Percentiles rank a stretch among this genome's conserved stretches.
Conservation (phyloP, 2,113 vertebrate species). For the human (Homo sapiens) region DNA sequence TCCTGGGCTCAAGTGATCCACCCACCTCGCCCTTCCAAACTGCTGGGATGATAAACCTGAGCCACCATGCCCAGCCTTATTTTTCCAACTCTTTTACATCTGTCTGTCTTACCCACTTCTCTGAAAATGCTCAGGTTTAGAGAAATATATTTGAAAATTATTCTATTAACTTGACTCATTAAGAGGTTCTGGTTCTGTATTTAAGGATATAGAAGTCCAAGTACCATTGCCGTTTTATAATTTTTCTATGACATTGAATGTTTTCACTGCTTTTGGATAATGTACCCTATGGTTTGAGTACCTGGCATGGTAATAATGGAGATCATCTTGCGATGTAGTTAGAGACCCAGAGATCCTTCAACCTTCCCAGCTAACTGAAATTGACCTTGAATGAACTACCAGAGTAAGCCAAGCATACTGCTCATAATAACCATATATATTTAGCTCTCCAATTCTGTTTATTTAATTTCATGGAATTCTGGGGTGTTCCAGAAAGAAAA, state of each 20-base stretch:
- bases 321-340: no score
- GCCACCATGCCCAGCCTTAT: neutral
- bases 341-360: neutral
- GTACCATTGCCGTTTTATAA: neutral
- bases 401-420: neutral
- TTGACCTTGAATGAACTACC: neutral
- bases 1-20: no score
- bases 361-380: neutral
- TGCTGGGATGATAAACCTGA: no score
- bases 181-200: neutral
- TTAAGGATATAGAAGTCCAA: neutral
- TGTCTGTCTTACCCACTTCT: neutral
- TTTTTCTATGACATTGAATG: neutral
- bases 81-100: neutral
- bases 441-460: neutral
- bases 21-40: no score
- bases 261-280: neutral
- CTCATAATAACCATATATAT: neutral
- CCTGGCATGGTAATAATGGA: neutral
- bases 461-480: neutral
- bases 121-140: neutral
- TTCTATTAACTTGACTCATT: neutral
- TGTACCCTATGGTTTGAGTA: neutral
- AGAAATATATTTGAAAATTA: neutral
- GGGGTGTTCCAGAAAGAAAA: neutral